Percentiles rank a stretch among this genome's conserved stretches.
Conservation (phyloP, 2,888 invertebrate species). For the Ichneumoninae sp. region DNA sequence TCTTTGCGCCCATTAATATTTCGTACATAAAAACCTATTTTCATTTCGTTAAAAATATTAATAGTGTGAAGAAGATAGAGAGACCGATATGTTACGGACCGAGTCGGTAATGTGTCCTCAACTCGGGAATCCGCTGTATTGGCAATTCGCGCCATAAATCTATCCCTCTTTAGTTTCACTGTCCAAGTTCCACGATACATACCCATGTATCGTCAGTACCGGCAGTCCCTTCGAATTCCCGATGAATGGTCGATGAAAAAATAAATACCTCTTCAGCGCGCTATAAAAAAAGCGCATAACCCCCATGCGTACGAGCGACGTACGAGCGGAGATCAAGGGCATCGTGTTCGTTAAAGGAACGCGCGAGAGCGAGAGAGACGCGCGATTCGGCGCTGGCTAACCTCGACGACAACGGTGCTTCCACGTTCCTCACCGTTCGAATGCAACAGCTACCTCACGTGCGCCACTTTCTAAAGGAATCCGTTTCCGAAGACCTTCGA, state of each 20-base stretch:
- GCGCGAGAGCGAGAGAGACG: slow-evolving; percentile 31
- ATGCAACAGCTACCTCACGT: slow-evolving; percentile 62
- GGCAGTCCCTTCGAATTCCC: background rate
- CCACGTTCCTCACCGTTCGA: slow-evolving; percentile 58
- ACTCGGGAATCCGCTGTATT: too few species aligned
- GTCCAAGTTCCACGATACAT: background rate
- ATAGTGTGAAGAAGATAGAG: too few species aligned
- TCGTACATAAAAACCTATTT: too few species aligned
- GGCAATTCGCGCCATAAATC: too few species aligned
- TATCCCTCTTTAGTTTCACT: too few species aligned
- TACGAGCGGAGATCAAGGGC: slow-evolving; percentile 68
- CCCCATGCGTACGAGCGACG: slow-evolving; percentile 16
- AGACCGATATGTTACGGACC: too few species aligned
- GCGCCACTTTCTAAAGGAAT: slow-evolving; percentile 74
- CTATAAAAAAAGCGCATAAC: slow-evolving; percentile 26
- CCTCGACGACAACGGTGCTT: slow-evolving; percentile 63
- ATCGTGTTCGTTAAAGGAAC: slow-evolving; percentile 62
- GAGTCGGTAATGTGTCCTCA: too few species aligned
- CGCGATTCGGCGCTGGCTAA: slow-evolving; percentile 58
- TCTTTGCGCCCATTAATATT: too few species aligned
- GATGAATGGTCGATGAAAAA: slow-evolving; percentile 14
- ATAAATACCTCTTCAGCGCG: background rate
- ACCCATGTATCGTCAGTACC: background rate
- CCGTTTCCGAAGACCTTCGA: slow-evolving; percentile 70
- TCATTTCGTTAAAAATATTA: too few species aligned